These are phyloP conservation scores for Dastarcus helophoroides DNA, from an alignment of 2,888 invertebrate species.

Conservation along the genomic window DNA sequence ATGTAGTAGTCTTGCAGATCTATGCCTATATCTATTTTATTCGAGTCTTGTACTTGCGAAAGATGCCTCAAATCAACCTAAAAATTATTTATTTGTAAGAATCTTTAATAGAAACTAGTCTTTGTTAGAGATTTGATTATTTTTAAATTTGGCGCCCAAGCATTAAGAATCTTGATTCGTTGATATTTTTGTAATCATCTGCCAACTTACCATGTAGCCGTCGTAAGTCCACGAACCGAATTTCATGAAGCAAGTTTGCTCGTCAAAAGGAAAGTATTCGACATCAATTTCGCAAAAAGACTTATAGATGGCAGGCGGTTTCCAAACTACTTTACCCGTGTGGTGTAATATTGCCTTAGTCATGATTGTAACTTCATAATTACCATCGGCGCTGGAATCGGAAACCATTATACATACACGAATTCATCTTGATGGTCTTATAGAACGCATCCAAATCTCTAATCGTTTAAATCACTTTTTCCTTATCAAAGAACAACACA, in stretches of 20 bases:
- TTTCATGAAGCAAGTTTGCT: constrained; percentile 93
- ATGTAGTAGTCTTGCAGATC: constrained; percentile 91
- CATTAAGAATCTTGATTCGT: too few relatives aligned
- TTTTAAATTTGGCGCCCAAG: too few relatives aligned
- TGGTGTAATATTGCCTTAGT: constrained; percentile 92
- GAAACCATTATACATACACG: too few relatives aligned
- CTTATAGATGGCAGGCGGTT: constrained; percentile 97
- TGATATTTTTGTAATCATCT: too few relatives aligned
- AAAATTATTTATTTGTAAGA: too few relatives aligned
- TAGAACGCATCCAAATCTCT: too few relatives aligned
- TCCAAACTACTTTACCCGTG: constrained; percentile 91
- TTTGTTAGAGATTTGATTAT: too few relatives aligned
- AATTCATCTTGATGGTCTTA: too few relatives aligned
- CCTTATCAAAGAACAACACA: too few relatives aligned
- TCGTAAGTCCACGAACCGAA: constrained; percentile 93
- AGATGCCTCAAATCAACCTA: constrained; percentile 86
- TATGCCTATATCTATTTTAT: constrained; percentile 80
- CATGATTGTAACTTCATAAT: constrained; percentile 96
- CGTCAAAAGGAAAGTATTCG: constrained; percentile 90
- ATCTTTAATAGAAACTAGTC: too few relatives aligned
- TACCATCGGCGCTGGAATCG: constrained; percentile 79
- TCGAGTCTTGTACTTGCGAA: constrained; percentile 76
- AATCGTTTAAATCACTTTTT: too few relatives aligned
- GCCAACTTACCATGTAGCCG: constrained; percentile 82
- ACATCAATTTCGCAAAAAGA: constrained; percentile 94